Conservation (phyloP, 2,888 invertebrate genomes). For the Epistrophella euchroma region DNA sequence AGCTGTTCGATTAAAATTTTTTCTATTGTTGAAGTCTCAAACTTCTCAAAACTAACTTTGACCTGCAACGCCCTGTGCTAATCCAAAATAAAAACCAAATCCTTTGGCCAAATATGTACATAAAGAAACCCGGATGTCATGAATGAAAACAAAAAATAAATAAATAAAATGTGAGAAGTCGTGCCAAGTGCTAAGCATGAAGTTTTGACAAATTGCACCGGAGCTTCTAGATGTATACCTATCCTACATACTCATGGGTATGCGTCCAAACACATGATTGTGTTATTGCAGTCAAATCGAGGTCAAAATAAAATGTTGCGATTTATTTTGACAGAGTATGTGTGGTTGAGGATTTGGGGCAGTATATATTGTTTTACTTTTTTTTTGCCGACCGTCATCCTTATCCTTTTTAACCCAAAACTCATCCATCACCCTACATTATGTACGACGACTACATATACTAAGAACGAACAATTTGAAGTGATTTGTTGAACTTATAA, state of each 20-base stretch:
- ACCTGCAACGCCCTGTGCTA: slow-evolving; percentile 1
- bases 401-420: background rate
- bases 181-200: slow-evolving; percentile 66
- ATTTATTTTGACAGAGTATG: slow-evolving; percentile 51
- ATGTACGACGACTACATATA: background rate
- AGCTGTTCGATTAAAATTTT: too few relatives aligned
- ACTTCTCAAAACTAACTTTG: background rate
- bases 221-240: slow-evolving; percentile 37
- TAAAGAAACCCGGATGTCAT: background rate
- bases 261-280: slow-evolving; percentile 61
- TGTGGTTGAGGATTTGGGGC: slow-evolving; percentile 16
- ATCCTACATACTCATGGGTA: background rate
- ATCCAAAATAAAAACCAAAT: slow-evolving; percentile 4
- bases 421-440: slow-evolving; percentile 48
- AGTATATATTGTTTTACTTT: slow-evolving; percentile 7
- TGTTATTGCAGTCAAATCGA: slow-evolving; percentile 72
- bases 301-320: slow-evolving; percentile 73
- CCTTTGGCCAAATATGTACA: slow-evolving; percentile 2
- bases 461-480: background rate
- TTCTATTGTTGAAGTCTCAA: background rate
- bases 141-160: background rate
- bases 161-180: slow-evolving; percentile 35
- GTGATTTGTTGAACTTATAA: slow-evolving; percentile 30
- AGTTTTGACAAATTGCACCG: slow-evolving; percentile 71
- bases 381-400: slow-evolving; percentile 7